Conservation (phyloP, 2,888 invertebrate genomes). For the Gastrophysa polygoni region DNA sequence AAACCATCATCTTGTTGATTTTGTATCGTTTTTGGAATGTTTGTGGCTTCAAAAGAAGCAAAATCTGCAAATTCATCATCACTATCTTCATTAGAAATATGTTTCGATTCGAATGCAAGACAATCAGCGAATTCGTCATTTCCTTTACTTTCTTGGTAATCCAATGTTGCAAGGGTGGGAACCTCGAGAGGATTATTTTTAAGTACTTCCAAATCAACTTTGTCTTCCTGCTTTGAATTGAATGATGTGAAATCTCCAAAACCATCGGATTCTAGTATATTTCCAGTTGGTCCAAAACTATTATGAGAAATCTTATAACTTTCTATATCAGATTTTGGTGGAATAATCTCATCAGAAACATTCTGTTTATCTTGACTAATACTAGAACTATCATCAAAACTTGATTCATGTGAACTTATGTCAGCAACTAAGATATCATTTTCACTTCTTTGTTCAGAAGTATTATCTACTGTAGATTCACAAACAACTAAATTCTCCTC, state of each 20-base stretch:
- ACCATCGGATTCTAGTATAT: constrained; percentile 44
- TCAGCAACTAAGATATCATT: neutral
- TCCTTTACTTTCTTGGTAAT: neutral
- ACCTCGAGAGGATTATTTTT: neutral
- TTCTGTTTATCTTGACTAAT: neutral
- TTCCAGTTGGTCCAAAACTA: neutral
- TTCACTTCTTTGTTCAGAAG: neutral
- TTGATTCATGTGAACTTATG: neutral
- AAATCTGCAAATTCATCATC: constrained; percentile 52
- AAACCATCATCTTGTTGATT: constrained; percentile 51
- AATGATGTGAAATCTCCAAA: constrained; percentile 53
- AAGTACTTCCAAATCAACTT: neutral
- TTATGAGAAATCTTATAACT: neutral
- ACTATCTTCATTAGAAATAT: constrained; percentile 24
- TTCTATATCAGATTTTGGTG: neutral
- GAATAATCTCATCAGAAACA: neutral
- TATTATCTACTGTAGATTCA: neutral
- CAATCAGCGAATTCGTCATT: constrained; percentile 57
- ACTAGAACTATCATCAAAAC: neutral
- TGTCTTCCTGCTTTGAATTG: neutral
- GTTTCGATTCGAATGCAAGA: constrained; percentile 55
- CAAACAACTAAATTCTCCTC: neutral
- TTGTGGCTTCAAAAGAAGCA: constrained; percentile 29
- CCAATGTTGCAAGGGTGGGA: neutral
- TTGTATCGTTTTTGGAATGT: neutral